These are phyloP conservation scores for Trichonephila inaurata DNA, from an alignment of 1,140 invertebrate genomes.

Conservation along the genomic window DNA sequence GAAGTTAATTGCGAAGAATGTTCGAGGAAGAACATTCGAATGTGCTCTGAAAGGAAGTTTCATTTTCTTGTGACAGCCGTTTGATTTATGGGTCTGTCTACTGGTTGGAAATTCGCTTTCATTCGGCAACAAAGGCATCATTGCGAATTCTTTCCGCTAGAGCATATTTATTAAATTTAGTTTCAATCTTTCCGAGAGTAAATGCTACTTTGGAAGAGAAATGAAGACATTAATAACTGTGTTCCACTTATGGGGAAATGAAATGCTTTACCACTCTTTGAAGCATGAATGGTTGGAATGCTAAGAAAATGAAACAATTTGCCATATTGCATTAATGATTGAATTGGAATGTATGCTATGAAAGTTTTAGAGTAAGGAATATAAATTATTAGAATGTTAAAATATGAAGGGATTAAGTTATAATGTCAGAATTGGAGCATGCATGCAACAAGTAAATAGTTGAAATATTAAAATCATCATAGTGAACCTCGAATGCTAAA, in stretches of 20 bases:
- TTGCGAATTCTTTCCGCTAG: neutral
- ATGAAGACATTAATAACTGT: neutral
- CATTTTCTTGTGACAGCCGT: conserved; percentile 17
- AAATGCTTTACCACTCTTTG: neutral
- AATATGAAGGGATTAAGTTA: neutral
- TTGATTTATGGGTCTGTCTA: conserved; percentile 31
- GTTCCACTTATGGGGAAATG: neutral
- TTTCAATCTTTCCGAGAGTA: neutral
- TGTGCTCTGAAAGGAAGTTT: neutral
- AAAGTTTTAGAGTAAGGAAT: neutral
- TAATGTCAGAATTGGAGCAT: no score
- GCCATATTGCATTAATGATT: neutral
- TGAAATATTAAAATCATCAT: no score
- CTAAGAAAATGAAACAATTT: neutral
- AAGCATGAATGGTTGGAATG: neutral
- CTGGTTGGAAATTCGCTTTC: neutral
- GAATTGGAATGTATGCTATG: neutral
- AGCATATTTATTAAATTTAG: neutral
- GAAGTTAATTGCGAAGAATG: conserved; percentile 47
- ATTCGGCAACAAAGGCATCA: neutral
- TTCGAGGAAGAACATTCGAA: neutral
- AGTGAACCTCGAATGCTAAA: no score
- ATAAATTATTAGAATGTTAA: neutral
- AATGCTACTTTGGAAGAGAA: neutral
- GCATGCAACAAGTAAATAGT: no score